Evolutionary conservation across 2,113 vertebrate species (phyloP).

Genomic region (Strix uralensis): DNA sequence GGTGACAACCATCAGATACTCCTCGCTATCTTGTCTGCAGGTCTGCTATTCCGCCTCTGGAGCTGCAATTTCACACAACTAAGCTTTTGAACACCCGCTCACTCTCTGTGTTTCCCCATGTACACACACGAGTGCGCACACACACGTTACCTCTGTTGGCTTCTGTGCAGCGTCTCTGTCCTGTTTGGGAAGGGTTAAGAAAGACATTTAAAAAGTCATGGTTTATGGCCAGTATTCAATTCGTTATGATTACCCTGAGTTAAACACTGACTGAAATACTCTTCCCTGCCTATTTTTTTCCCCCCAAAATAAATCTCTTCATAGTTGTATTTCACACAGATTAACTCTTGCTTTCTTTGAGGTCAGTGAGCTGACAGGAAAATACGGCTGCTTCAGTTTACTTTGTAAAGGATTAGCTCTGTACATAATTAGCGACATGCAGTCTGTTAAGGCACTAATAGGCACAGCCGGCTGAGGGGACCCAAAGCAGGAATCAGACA

Average conservation of each 20-base stretch:
- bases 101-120: background rate
- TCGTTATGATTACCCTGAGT: background rate
- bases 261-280: background rate
- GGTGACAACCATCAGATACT: background rate
- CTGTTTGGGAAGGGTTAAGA: slow-evolving; percentile 51
- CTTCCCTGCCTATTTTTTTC: background rate
- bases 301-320: background rate
- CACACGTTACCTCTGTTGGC: slow-evolving; percentile 71
- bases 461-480: background rate
- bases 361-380: background rate
- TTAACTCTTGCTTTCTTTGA: background rate
- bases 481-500: background rate
- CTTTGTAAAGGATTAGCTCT: background rate
- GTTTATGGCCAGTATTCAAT: background rate
- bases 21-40: background rate
- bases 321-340: background rate
- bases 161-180: slow-evolving; percentile 70
- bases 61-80: background rate
- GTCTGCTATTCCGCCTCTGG: background rate
- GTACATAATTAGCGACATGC: background rate
- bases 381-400: background rate
- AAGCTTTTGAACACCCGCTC: background rate
- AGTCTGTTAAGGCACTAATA: background rate
- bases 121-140: background rate
- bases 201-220: background rate